Evolutionary conservation across 2,888 invertebrate species (phyloP), one percentile per base, ranked within the genome.

Genomic region (Sceliomorpha sp.): DNA sequence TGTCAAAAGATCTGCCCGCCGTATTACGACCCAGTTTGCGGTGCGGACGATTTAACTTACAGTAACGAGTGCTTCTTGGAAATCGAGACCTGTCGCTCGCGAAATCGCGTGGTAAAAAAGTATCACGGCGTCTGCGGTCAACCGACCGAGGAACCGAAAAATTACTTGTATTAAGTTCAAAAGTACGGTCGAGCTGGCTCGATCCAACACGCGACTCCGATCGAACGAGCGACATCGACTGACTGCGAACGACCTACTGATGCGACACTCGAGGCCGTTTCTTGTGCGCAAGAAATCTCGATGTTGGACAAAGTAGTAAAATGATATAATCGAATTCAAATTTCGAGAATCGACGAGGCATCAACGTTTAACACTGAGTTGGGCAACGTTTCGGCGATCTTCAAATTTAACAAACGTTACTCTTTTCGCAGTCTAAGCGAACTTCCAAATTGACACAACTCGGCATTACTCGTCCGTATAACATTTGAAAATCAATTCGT

Each of bases 51-150:
- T 66, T 95, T 94, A 91, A 97, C 97, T 0, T 98, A 98, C 91
- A 95, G 96, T 83, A 98, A 98, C 89, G 94, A 94, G 76, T 98
- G 98, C 88, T 95, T 97, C 91, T 89, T 98, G 79, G 94, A 95
- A 84, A 94, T 96, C 89, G 97, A 97, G 89, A 96, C 96, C 80
- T 98, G 96, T 86, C 92, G 95, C 81, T 94, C 95, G 75, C 92
- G 95, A 86, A 93, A 94, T 79, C 88, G 93, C 76, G 95, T 96
- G 37, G 91, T 92, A 73, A 91, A 95, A 86, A 93, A 94, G 82
- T 93, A 96, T 82, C 92, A 95, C 83, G 96, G 96, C 39, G 93
- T 95, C 13, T 96, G 96, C 89, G 94, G 96, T 42, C 93, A 95
- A 73, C 96, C 96, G 1, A 91, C 94, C 47, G 94, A 95, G 74